A percentile compares a stretch with the other conserved stretches of the same genome.
Conservation (phyloP, 2,797 vertebrate genomes). For the Rhabdomys pumilio region DNA sequence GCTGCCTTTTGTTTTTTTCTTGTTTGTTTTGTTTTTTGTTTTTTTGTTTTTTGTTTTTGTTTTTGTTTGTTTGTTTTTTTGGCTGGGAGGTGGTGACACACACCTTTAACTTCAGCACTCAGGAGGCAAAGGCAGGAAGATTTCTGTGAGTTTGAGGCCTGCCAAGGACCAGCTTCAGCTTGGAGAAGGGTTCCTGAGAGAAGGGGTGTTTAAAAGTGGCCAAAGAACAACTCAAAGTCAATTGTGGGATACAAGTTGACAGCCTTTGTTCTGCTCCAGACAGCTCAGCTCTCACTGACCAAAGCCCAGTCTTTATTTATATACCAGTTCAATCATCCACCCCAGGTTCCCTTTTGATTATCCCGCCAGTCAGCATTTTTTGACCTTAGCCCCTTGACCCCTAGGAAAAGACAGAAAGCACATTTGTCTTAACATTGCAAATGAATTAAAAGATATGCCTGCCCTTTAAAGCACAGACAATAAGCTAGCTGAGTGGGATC, state of each 20-base stretch:
- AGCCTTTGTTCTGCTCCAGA: too few species aligned
- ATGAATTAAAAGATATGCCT: not conserved
- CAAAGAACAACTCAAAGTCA: not conserved
- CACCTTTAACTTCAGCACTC: not conserved
- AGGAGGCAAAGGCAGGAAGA: not conserved
- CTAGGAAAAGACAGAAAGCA: not conserved
- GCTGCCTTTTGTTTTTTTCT: not conserved
- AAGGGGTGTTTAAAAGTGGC: not conserved
- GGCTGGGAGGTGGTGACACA: not conserved
- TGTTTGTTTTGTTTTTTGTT: too few species aligned
- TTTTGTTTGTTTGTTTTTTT: not conserved
- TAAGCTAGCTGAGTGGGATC: not conserved
- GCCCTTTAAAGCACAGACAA: not conserved
- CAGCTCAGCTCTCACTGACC: not conserved
- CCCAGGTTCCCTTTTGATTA: not conserved
- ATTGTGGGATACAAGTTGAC: not conserved
- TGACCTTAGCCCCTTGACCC: not conserved
- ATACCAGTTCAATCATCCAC: not conserved
- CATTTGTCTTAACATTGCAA: not conserved
- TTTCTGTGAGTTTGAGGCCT: not conserved
- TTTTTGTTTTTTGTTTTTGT: too few species aligned
- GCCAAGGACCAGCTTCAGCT: not conserved
- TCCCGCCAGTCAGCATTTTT: not conserved
- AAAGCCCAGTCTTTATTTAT: not conserved
- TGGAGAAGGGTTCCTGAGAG: not conserved